phyloP scores from a whole-genome alignment of 2,113 vertebrate species.

The Centropus unirufus region DNA sequence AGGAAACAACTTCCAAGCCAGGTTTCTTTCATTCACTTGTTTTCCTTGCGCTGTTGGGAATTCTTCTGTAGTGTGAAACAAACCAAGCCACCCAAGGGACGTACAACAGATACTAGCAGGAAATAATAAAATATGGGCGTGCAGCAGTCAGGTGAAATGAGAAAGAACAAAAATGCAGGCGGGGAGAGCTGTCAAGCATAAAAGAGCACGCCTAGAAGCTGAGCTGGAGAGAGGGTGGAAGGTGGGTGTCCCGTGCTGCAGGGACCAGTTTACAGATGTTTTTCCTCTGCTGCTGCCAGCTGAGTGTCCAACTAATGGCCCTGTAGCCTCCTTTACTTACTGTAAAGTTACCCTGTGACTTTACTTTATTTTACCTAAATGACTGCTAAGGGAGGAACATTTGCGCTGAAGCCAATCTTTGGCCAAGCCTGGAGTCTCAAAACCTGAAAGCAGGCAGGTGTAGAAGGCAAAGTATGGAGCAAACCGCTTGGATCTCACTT shows the following conservation, averaged over 20 bases:
- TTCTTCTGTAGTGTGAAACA: neutral
- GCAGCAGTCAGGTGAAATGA: neutral
- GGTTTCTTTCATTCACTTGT: neutral
- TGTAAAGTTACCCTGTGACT: too few relatives aligned
- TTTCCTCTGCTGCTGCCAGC: neutral
- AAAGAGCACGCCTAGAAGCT: neutral
- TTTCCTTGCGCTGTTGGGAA: neutral
- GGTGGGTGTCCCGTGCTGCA: neutral
- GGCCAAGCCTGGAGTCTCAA: neutral
- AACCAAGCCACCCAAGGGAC: neutral
- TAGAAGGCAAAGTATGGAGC: neutral
- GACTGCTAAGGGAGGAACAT: neutral
- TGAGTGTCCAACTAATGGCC: neutral
- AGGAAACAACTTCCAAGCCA: neutral
- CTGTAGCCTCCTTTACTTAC: neutral
- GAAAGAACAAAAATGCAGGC: neutral
- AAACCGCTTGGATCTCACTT: neutral
- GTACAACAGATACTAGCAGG: neutral
- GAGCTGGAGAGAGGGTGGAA: neutral
- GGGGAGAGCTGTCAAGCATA: neutral
- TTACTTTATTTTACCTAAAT: neutral
- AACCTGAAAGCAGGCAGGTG: neutral
- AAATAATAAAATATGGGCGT: neutral
- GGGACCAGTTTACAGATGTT: neutral
- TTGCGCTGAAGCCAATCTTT: neutral